Base-by-base conservation (phyloP, 2,888 invertebrate species). In the Brachynemurus nebulosus region DNA sequence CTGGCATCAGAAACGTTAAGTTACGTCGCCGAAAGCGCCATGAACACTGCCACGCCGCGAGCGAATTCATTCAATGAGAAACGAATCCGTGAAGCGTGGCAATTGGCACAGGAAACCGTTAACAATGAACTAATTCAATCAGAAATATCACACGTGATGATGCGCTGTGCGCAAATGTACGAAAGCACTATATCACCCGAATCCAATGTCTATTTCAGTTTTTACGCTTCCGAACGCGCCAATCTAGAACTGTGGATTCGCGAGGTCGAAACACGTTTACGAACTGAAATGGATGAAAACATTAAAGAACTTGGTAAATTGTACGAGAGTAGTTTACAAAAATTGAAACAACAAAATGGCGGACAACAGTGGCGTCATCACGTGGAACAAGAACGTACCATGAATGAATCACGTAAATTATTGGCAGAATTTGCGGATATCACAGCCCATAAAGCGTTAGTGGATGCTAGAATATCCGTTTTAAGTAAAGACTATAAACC, bases 241-340 rank as follows among this genome's bases (percentile, higher is more conserved):
- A 76, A 77, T 42, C 67, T 84, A 41, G 85, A 86, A 60, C 71
- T 77, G 45, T 84, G 84, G 76, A 76, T 80, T 51, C 81, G 80
- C 57, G 75, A 78, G 2, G 82, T 84, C 27, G 79, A 80, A 58
- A 75, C 78, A 54, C 74, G 74, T 49, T 65, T 86, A 49, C 74
- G 78, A 49, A 72, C 72, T 50, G 82, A 84, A 63, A 77, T 86
- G 74, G 80, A 82, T 54, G 69, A 70, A 44, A 78, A 78, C 45
- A 76, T 81, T 21, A 69, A 71, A 42, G 80, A 81, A 56, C 68
- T 86, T 35, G 78, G 78, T 2, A 70, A 68, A 40, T 70, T 74
- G 47, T 83, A 80, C 62, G 76, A 80, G 55, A 75, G 74, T 46
- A 72, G 73, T 54, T 62, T 80, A 50, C 65, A 68, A n/a, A 67